Evolutionary conservation across 2,888 invertebrate genomes (phyloP).

Genomic region (Cryptocheilus praepositus): DNA sequence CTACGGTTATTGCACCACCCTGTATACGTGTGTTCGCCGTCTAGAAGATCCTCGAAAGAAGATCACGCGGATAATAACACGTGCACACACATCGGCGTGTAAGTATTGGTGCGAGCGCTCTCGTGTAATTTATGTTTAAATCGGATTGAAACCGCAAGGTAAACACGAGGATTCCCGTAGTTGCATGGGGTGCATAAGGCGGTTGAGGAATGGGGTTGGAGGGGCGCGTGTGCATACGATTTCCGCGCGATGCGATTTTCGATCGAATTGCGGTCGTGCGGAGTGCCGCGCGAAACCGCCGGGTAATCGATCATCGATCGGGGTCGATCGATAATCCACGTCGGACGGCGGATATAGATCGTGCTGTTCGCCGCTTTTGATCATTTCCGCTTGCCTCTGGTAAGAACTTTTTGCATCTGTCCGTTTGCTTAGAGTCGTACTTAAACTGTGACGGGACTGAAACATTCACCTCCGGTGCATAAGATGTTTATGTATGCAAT

Average conservation of each 20-base stretch:
- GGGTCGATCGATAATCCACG: constrained; percentile 35
- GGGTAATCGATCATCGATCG: constrained; percentile 48
- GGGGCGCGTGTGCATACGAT: constrained; percentile 43
- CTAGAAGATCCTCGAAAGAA: constrained; percentile 7
- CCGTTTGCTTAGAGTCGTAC: not conserved
- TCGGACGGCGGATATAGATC: constrained; percentile 11
- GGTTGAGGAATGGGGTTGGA: constrained; percentile 22
- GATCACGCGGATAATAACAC: constrained; percentile 45
- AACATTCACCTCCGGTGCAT: too few relatives aligned
- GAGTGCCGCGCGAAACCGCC: constrained; percentile 26
- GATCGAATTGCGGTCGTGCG: constrained; percentile 63
- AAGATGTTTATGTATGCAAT: too few relatives aligned
- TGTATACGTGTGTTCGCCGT: too few relatives aligned
- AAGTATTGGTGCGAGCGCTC: constrained; percentile 11
- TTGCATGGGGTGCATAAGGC: not conserved
- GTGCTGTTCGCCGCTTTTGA: not conserved
- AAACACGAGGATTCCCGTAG: constrained; percentile 62
- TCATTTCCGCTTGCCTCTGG: not conserved
- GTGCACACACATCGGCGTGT: not conserved
- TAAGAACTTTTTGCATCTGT: not conserved
- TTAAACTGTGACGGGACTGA: too few relatives aligned
- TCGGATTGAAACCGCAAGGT: constrained; percentile 73
- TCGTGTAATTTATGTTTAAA: constrained; percentile 72
- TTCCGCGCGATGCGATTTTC: constrained; percentile 58
- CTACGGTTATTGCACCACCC: not conserved